phyloP scores from a whole-genome alignment of 2,113 vertebrate species.

The Sarotherodon lohbergeri region DNA sequence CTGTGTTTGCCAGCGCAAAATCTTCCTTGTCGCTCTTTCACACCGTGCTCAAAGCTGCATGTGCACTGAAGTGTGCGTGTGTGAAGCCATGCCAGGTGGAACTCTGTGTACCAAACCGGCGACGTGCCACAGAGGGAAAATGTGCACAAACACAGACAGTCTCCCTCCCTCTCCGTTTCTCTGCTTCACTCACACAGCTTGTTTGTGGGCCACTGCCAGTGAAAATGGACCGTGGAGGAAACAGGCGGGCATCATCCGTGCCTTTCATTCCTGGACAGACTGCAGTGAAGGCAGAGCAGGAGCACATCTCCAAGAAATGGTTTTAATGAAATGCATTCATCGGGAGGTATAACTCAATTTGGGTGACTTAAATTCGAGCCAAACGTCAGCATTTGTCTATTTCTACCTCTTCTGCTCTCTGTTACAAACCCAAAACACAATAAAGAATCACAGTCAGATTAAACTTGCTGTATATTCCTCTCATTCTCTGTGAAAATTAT shows the following conservation, averaged over 20 bases:
- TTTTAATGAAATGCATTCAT: not conserved
- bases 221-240: conserved; percentile 30
- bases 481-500: not conserved
- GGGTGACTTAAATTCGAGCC: not conserved
- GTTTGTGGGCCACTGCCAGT: conserved; percentile 15
- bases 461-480: not conserved
- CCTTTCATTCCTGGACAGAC: not conserved
- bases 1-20: conserved; percentile 4
- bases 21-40: conserved; percentile 18
- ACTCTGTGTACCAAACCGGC: conserved; percentile 28
- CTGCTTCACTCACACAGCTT: conserved; percentile 11
- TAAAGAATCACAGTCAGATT: not conserved
- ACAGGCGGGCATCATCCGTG: conserved; percentile 9
- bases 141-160: conserved; percentile 30
- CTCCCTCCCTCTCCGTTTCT: not conserved
- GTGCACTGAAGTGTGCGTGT: conserved; percentile 21
- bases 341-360: not conserved
- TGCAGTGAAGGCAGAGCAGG: not conserved
- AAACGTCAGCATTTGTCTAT: not conserved
- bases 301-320: not conserved
- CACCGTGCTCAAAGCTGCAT: conserved; percentile 5
- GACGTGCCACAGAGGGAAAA: conserved; percentile 17
- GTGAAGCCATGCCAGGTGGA: conserved; percentile 41
- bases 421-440: not conserved
- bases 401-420: not conserved